Evolutionary conservation across 2,797 vertebrate species (phyloP), one percentile per base, ranked within the genome.

Genomic region (Ciconia nigra): DNA sequence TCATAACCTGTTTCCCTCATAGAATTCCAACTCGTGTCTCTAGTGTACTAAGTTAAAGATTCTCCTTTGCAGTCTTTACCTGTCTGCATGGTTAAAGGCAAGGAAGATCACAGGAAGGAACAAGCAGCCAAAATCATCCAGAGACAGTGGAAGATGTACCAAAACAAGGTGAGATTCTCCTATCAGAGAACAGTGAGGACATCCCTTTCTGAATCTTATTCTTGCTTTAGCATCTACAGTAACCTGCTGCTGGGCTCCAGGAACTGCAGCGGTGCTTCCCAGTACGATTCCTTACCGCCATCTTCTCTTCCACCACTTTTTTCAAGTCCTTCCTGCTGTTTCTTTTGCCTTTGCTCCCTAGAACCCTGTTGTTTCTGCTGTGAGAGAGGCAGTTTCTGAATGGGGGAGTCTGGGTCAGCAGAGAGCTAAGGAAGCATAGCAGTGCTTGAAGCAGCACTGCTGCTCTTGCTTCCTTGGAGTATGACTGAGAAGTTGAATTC

Each of bases 41-140:
- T 13, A 9, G 54, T 84, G 58, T 54, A 15, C 69, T 83, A 8
- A 92, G 39, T 49, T 11, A 18, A 37, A 67, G 41, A 54, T 58
- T 72, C 47, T 67, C 15, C 42, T 83, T 52, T 77, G 25, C 24
- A 46, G 71, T 11, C 86, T 44, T 89, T 42, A 10, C 58, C 96
- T 29, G 22, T n/a, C 46, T 69, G 70, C 88, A 47, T 3, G 1
- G 57, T 80, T 24, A 59, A 85, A 73, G 61, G 24, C 46, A 83
- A 82, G 71, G 78, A 93, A 47, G 82, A 62, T 87, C 62, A 90
- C 91, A 98, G 61, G 92, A 92, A 90, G 81, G 96, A 98, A 0
- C 77, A 80, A 16, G 99, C 99, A 4, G 98, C 99, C 17, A 90
- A 89, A 86, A 73, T 95, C 83, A 98, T 99, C 85, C 99, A 99